Evolutionary conservation across 2,797 vertebrate genomes (phyloP).

Genomic region (Eurystomus glaucurus): DNA sequence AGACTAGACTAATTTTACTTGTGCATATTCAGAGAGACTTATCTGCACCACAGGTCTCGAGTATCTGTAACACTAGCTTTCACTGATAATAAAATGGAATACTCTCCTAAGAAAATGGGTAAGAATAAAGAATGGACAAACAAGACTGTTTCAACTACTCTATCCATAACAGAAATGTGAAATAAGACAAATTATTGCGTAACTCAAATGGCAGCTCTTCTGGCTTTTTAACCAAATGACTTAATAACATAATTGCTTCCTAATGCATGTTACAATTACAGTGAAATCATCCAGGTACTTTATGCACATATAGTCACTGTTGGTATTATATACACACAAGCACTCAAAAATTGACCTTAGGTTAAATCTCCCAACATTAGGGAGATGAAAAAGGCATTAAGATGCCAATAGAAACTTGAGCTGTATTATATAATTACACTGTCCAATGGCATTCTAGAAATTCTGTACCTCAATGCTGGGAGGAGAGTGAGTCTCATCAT

Average conservation of each 20-base stretch:
- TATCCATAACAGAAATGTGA: neutral
- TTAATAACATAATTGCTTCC: neutral
- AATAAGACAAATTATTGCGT: neutral
- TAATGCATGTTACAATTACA: neutral
- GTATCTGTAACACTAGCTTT: neutral
- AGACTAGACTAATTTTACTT: neutral
- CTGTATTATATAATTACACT: neutral
- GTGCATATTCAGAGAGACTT: neutral
- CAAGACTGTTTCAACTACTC: neutral
- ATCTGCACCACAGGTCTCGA: neutral
- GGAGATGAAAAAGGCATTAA: neutral
- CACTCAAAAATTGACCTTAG: neutral
- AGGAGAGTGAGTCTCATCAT: slow-evolving; percentile 80
- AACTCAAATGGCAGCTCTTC: neutral
- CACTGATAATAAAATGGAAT: neutral
- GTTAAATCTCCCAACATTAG: neutral
- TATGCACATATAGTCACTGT: neutral
- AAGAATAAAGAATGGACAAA: neutral
- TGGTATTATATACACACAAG: neutral
- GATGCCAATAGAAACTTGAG: neutral
- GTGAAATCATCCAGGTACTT: neutral
- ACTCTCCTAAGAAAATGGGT: neutral
- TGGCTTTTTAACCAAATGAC: neutral
- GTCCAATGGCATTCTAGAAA: neutral
- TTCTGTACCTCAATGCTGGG: slow-evolving; percentile 89